These are phyloP conservation scores for Lemur catta DNA, from an alignment of 2,797 vertebrate genomes.

Conservation along the genomic window DNA sequence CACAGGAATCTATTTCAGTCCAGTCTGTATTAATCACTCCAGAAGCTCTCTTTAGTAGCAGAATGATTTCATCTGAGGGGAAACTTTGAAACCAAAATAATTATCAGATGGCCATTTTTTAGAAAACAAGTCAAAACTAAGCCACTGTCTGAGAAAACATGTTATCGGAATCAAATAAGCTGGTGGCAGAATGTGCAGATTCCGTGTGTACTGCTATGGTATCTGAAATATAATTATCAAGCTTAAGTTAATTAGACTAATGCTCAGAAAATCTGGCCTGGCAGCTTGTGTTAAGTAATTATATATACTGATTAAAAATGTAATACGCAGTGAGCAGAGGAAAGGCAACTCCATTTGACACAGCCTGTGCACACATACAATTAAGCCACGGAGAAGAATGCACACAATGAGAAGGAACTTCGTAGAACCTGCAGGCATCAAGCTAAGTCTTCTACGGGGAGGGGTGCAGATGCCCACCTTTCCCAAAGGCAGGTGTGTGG, in stretches of 20 bases:
- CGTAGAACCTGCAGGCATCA: slow-evolving; percentile 49
- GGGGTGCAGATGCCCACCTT: slow-evolving; percentile 37
- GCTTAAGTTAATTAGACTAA: slow-evolving; percentile 90
- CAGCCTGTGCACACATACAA: slow-evolving; percentile 66
- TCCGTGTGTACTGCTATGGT: slow-evolving; percentile 76
- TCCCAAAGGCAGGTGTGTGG: neutral
- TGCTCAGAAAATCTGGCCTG: slow-evolving; percentile 87
- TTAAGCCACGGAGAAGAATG: slow-evolving; percentile 74
- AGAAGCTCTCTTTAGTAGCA: slow-evolving; percentile 66
- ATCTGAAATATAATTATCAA: slow-evolving; percentile 86
- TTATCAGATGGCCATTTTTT: slow-evolving; percentile 45
- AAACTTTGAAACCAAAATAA: slow-evolving; percentile 47
- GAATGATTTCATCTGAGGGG: slow-evolving; percentile 55
- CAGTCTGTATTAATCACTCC: slow-evolving; percentile 52
- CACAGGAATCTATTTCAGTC: slow-evolving; percentile 64
- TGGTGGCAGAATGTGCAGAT: slow-evolving; percentile 75
- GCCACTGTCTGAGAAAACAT: slow-evolving; percentile 68
- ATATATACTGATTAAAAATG: slow-evolving; percentile 87
- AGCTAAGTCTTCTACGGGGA: slow-evolving; percentile 32
- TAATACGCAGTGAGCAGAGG: slow-evolving; percentile 77
- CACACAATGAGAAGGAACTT: slow-evolving; percentile 65
- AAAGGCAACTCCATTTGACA: slow-evolving; percentile 77
- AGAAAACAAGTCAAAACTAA: slow-evolving; percentile 59
- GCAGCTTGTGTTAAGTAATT: slow-evolving; percentile 89
- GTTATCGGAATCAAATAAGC: slow-evolving; percentile 78